A percentile compares a stretch with the other conserved stretches of the same genome.
Conservation (phyloP, 2,113 vertebrate genomes). For the Campylomormyrus tamandua region DNA sequence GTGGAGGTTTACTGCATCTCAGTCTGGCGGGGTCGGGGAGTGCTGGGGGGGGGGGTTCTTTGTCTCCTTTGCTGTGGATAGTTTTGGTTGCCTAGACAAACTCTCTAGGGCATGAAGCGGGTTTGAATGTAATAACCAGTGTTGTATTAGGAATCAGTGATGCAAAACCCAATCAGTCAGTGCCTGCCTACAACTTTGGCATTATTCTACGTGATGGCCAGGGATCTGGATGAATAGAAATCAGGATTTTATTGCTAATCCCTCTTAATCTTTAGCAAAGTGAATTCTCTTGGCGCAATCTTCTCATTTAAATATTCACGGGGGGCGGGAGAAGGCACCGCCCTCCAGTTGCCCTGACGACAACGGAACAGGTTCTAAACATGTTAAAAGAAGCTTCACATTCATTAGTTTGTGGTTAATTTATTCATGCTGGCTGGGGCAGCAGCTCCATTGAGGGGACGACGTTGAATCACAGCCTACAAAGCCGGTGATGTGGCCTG, state of each 20-base stretch:
- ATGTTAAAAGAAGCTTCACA: conserved; percentile 24
- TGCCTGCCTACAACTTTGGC: conserved; percentile 31
- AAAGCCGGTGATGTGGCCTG: conserved; percentile 1
- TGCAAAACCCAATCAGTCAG: conserved; percentile 37
- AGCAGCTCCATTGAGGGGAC: conserved; percentile 32
- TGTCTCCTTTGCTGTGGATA: conserved; percentile 26
- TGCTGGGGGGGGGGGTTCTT: conserved; percentile 10
- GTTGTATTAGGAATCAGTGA: conserved; percentile 44
- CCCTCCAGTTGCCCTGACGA: conserved; percentile 47
- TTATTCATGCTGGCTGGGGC: conserved; percentile 44
- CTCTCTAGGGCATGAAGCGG: conserved; percentile 37
- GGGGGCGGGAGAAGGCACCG: conserved; percentile 34
- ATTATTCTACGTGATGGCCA: conserved; percentile 37
- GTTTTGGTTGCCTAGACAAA: conserved; percentile 46
- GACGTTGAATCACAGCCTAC: conserved; percentile 37
- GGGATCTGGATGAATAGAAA: conserved; percentile 50
- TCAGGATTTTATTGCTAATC: conserved; percentile 41
- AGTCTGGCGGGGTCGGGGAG: background rate
- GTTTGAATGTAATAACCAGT: conserved; percentile 33
- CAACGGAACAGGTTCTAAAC: conserved; percentile 32
- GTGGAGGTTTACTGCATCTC: background rate
- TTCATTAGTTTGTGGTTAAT: conserved; percentile 49
- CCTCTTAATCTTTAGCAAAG: conserved; percentile 37
- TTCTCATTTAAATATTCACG: conserved; percentile 53
- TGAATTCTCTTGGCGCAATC: conserved; percentile 41